phyloP scores from a whole-genome alignment of 1,140 invertebrate genomes.

The Drosophila murphyi region DNA sequence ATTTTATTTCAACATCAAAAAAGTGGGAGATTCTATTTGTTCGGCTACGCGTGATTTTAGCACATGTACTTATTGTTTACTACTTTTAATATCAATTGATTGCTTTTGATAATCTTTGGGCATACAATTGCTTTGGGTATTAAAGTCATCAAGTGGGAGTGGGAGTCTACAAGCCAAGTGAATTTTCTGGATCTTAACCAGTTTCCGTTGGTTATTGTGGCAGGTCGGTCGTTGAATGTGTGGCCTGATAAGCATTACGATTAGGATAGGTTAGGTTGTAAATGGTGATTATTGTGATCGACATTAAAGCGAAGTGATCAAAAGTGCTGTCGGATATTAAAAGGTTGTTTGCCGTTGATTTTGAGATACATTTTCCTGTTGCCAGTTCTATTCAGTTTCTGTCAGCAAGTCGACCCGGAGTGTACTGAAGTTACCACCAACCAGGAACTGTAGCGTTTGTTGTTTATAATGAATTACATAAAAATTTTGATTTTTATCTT shows the following conservation, averaged over 20 bases:
- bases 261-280: slow-evolving; percentile 21
- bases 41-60: slow-evolving; percentile 52
- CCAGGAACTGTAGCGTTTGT: not conserved
- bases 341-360: no score
- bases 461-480: not conserved
- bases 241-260: not conserved
- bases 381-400: not conserved
- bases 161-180: slow-evolving; percentile 55
- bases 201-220: slow-evolving; percentile 81
- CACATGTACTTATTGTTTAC: slow-evolving; percentile 53
- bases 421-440: not conserved
- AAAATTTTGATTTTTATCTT: not conserved
- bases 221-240: slow-evolving; percentile 71
- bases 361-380: not conserved
- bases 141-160: not conserved
- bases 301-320: no score
- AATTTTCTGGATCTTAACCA: slow-evolving; percentile 64
- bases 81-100: slow-evolving; percentile 16
- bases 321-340: no score
- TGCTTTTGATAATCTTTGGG: not conserved
- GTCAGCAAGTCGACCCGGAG: not conserved
- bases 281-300: not conserved
- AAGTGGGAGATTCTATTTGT: slow-evolving; percentile 2
- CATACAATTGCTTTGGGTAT: slow-evolving; percentile 1
- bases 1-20: not conserved